Evolutionary conservation across 2,113 vertebrate species (phyloP).

Genomic region (Platichthys flesus): DNA sequence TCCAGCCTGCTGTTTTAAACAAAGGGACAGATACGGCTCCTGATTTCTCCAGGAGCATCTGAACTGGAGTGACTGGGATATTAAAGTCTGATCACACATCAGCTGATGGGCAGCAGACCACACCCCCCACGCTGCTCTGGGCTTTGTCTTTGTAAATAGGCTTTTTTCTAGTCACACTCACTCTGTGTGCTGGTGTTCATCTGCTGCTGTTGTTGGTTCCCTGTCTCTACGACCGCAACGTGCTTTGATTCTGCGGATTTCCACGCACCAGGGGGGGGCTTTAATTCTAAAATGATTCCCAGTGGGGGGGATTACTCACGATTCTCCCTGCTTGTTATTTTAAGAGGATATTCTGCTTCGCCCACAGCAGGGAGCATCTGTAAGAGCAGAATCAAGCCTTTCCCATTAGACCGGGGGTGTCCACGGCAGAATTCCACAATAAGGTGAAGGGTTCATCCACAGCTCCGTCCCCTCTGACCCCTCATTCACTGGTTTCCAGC

Average conservation of each 20-base stretch:
- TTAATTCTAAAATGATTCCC: conserved; percentile 14
- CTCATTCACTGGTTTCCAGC: not conserved
- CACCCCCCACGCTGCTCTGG: too few species aligned
- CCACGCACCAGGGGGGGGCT: not conserved
- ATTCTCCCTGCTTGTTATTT: conserved; percentile 35
- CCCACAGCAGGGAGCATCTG: too few species aligned
- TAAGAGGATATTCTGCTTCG: conserved; percentile 26
- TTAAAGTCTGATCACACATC: too few species aligned
- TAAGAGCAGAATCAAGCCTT: too few species aligned
- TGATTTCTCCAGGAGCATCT: too few species aligned
- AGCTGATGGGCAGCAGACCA: too few species aligned
- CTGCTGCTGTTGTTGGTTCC: not conserved
- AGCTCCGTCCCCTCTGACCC: not conserved
- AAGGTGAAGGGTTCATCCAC: conserved; percentile 16
- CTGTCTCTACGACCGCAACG: not conserved
- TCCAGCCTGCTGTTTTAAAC: too few species aligned
- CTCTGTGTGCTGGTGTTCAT: too few species aligned
- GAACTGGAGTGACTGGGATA: too few species aligned
- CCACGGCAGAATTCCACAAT: not conserved
- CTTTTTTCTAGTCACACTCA: not conserved
- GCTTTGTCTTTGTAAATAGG: not conserved
- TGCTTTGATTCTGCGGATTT: conserved; percentile 11
- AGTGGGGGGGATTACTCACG: not conserved
- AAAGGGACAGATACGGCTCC: too few species aligned
- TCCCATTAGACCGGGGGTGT: not conserved